These are phyloP conservation scores for Halesus radiatus DNA, from an alignment of 1,140 invertebrate species.

Conservation along the genomic window DNA sequence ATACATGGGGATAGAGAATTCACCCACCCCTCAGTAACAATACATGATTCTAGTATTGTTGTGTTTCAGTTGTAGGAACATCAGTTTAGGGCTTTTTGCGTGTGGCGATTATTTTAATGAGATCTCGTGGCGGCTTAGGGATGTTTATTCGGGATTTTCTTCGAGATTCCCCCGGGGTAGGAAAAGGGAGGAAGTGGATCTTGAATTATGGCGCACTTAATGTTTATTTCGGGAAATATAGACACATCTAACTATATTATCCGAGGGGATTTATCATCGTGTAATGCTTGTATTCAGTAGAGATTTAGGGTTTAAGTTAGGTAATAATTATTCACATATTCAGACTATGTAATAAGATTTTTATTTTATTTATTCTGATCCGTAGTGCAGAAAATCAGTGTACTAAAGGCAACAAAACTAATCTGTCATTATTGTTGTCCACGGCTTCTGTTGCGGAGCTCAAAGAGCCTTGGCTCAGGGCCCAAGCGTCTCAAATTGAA, in stretches of 20 bases:
- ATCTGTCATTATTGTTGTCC: no score
- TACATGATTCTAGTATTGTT: not conserved
- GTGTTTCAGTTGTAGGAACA: not conserved
- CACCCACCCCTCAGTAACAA: not conserved
- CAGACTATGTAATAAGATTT: no score
- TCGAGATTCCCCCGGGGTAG: not conserved
- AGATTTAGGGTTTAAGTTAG: no score
- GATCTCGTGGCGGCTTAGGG: not conserved
- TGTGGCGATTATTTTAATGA: constrained; percentile 4
- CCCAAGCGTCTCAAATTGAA: no score
- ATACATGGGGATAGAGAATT: not conserved
- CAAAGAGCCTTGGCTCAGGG: no score
- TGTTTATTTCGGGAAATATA: constrained; percentile 36
- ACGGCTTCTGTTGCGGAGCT: no score
- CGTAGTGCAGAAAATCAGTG: no score
- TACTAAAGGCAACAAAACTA: no score
- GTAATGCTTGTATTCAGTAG: not conserved
- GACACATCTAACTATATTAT: constrained; percentile 25
- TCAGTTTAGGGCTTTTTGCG: not conserved
- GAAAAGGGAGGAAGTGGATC: constrained; percentile 18
- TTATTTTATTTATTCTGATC: no score
- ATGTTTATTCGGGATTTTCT: constrained; percentile 17
- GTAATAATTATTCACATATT: no score
- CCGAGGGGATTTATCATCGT: constrained; percentile 4
- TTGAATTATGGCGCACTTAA: constrained; percentile 22